phyloP scores from a whole-genome alignment of 1,140 invertebrate species.

The Brachionus rotundiformis region DNA sequence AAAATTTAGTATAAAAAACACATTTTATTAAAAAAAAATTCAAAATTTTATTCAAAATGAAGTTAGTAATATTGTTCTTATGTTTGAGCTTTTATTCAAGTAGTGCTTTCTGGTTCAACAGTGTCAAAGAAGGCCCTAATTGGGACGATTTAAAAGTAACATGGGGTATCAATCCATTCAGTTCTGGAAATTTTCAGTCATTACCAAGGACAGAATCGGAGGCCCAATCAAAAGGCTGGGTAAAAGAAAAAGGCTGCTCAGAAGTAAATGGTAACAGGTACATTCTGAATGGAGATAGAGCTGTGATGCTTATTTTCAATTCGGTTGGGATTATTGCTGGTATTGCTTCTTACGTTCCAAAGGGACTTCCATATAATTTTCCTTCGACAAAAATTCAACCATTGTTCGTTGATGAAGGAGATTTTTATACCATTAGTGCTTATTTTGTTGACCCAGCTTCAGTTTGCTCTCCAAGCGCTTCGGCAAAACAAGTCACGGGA shows the following conservation, averaged over 20 bases:
- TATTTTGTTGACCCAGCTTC: slow-evolving; percentile 52
- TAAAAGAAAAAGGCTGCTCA: slow-evolving; percentile 25
- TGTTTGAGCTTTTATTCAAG: neutral
- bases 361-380: slow-evolving; percentile 45
- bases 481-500: slow-evolving; percentile 1
- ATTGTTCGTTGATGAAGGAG: slow-evolving; percentile 49
- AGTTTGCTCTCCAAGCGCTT: neutral
- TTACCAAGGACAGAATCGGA: slow-evolving; percentile 19
- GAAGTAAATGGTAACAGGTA: slow-evolving; percentile 58
- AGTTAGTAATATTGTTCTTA: slow-evolving; percentile 2
- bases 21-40: neutral
- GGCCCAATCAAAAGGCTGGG: slow-evolving; percentile 31
- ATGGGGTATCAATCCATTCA: slow-evolving; percentile 52
- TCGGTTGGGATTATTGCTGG: slow-evolving; percentile 61
- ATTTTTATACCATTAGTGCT: slow-evolving; percentile 47
- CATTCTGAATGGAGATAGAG: slow-evolving; percentile 56
- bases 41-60: slow-evolving; percentile 4
- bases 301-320: slow-evolving; percentile 59
- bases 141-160: slow-evolving; percentile 52
- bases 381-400: slow-evolving; percentile 41
- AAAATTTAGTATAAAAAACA: neutral
- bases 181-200: slow-evolving; percentile 5
- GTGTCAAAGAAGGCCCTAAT: neutral
- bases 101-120: slow-evolving; percentile 11
- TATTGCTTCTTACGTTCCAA: slow-evolving; percentile 40